phyloP scores from a whole-genome alignment of 2,888 invertebrate genomes.

The Lochmaea crataegi region DNA sequence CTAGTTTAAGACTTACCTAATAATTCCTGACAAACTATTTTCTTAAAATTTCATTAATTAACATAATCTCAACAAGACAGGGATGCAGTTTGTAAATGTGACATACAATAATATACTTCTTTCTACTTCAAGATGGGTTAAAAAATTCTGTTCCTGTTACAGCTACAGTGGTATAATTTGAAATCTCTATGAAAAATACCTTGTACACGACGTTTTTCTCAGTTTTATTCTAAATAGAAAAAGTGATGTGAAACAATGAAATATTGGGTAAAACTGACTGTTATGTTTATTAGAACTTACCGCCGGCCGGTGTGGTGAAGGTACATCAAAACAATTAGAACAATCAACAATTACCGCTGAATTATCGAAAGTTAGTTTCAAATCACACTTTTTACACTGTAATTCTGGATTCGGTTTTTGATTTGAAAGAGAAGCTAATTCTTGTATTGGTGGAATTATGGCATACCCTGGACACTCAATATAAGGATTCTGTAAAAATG shows the following conservation, averaged over 20 bases:
- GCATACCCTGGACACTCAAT: constrained; percentile 46
- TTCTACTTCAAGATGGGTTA: neutral
- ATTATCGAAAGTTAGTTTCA: constrained; percentile 56
- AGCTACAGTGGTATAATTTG: constrained; percentile 21
- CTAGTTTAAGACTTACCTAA: neutral
- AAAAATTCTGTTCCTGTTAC: constrained; percentile 24
- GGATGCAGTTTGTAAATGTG: neutral
- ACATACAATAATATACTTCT: neutral
- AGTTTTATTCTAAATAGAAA: constrained; percentile 51
- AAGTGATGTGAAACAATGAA: constrained; percentile 12
- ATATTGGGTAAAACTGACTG: constrained; percentile 12
- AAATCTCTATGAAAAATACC: constrained; percentile 37
- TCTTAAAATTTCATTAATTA: neutral
- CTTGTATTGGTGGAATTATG: constrained; percentile 37
- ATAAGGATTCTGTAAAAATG: constrained; percentile 46
- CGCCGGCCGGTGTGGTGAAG: constrained; percentile 38
- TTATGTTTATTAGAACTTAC: constrained; percentile 40
- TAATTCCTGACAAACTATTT: neutral
- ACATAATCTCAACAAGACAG: neutral
- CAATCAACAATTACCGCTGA: constrained; percentile 58
- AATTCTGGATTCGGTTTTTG: constrained; percentile 38
- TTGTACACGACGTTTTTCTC: constrained; percentile 52
- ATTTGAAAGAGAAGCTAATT: constrained; percentile 38
- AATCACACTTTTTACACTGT: constrained; percentile 59
- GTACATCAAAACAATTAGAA: constrained; percentile 56